Evolutionary conservation across 2,888 invertebrate species (phyloP).

Genomic region (Enchytraeus crypticus): DNA sequence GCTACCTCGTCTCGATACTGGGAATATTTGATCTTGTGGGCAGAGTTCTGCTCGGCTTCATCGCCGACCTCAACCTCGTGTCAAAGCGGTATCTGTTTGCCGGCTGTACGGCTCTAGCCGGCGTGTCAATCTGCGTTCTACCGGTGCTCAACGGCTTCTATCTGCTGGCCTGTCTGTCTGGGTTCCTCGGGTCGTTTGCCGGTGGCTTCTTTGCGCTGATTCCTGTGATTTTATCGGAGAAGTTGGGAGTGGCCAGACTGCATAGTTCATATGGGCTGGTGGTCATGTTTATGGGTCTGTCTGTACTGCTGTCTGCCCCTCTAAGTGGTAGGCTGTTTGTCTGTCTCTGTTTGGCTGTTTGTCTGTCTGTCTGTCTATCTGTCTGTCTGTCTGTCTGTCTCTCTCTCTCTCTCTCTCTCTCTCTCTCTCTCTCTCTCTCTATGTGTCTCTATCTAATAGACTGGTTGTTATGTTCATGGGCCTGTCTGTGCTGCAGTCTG

Average conservation of each 20-base stretch:
- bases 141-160: neutral
- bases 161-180: neutral
- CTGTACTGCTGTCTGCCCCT: slow-evolving; percentile 4
- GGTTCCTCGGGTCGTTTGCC: slow-evolving; percentile 7
- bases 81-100: slow-evolving; percentile 9
- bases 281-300: slow-evolving; percentile 8
- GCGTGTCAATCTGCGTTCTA: slow-evolving; percentile 2
- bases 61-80: slow-evolving; percentile 17
- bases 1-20: slow-evolving; percentile 65
- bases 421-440: too few relatives aligned
- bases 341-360: too few relatives aligned
- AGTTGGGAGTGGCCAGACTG: slow-evolving; percentile 5
- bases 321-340: slow-evolving; percentile 2
- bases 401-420: too few relatives aligned
- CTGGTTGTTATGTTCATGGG: neutral
- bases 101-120: slow-evolving; percentile 5
- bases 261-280: slow-evolving; percentile 11
- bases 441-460: too few relatives aligned
- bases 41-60: slow-evolving; percentile 59
- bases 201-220: slow-evolving; percentile 11
- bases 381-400: too few relatives aligned
- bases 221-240: slow-evolving; percentile 8
- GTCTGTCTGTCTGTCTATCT: too few relatives aligned
- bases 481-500: too few relatives aligned
- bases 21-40: slow-evolving; percentile 65